phyloP scores from a whole-genome alignment of 1,140 invertebrate species.

The Hetaerina americana region DNA sequence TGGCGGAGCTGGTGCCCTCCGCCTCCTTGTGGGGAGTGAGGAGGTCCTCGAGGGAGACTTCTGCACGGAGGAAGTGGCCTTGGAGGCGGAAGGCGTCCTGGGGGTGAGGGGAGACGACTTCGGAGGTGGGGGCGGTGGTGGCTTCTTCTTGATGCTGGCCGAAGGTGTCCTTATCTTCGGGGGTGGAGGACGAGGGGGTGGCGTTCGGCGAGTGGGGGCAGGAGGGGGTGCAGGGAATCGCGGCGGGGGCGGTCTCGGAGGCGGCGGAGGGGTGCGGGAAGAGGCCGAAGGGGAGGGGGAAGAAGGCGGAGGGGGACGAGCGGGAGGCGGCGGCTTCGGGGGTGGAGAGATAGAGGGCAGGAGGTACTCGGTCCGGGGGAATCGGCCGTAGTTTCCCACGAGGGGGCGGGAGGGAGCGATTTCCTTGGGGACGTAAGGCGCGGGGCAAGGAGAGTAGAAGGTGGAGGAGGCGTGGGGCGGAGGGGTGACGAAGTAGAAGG shows the following conservation, averaged over 20 bases:
- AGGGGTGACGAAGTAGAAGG: background rate
- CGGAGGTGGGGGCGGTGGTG: no score
- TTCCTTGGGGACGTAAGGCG: background rate
- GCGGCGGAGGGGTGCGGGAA: background rate
- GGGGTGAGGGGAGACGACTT: no score
- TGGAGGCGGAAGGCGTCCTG: no score
- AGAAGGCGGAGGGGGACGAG: background rate
- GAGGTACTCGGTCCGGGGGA: background rate
- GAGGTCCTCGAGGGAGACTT: no score
- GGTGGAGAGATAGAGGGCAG: background rate
- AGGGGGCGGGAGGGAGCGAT: background rate
- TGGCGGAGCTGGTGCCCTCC: no score
- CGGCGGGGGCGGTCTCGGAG: background rate
- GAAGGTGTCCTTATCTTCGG: background rate
- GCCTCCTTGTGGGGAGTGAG: no score
- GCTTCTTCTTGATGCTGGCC: no score
- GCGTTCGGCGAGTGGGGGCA: background rate
- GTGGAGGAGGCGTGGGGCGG: background rate
- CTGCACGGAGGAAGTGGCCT: no score
- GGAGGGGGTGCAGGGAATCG: background rate
- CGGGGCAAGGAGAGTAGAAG: background rate
- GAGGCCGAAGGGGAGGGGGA: background rate
- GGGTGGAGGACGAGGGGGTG: background rate
- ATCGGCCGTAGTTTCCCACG: background rate
- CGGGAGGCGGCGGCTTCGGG: background rate